Evolutionary conservation across 2,113 vertebrate genomes (phyloP), one percentile per base, ranked within the genome.

Genomic region (Odocoileus hemionus): DNA sequence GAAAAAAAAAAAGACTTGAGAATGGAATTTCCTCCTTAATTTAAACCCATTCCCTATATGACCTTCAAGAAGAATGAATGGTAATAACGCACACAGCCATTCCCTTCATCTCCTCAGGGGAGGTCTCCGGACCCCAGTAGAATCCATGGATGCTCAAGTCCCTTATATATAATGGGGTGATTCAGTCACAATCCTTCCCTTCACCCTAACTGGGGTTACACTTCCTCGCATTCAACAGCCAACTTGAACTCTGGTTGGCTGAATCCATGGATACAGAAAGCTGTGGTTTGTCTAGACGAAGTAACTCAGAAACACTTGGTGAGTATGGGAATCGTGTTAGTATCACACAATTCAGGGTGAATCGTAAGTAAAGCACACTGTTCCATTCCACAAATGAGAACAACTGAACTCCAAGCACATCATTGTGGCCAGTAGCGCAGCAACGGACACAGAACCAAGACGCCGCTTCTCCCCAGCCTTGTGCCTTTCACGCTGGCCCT

Each of bases 1-100:
- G 2, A 15, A 25, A 15, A 25, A 19, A 23, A 76, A 26, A 15
- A 43, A 87, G 58, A n/a, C 36, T 76, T 36, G 67, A 89, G 70
- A 54, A 55, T 89, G n/a, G 25, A 95, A 89, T 94, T 95, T 95
- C 84, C 93, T 86, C 54, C 54, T 26, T 80, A 95, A 83, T 90
- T 92, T 94, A 60, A 86, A 58, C 26, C 7, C 52, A 47, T 21
- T 84, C 94, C 45, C 23, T 78, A 0, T 60, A 19, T 70, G 47
- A 92, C 23, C 67, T n/a, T 74, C 21, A 58, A 54, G 79, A 90
- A 82, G 30, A 60, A 67, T n/a, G 9, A n/a, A 28, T 23, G 11
- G 9, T 30, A 14, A 28, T 85, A 60, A 45, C 21, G 47, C 10
- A n/a, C 21, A 55, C 2, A 36, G 52, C 23, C 23, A 4, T 39